These are phyloP conservation scores for Myotis findleyi DNA, from an alignment of 2,797 vertebrate genomes.

Conservation along the genomic window DNA sequence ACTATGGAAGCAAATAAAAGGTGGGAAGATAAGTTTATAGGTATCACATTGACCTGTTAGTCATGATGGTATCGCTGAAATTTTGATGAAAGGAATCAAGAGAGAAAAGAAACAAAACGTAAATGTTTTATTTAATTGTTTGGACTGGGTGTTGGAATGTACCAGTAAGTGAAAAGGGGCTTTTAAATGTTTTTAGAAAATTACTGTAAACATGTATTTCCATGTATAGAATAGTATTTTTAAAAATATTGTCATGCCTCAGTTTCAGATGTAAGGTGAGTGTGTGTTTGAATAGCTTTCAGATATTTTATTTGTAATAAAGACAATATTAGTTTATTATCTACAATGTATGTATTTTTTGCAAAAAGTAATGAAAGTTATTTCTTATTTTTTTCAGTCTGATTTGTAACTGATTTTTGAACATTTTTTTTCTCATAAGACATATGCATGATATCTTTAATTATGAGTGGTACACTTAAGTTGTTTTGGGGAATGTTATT, in stretches of 20 bases:
- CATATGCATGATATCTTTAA: neutral
- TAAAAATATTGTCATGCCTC: neutral
- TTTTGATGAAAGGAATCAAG: neutral
- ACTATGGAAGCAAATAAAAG: neutral
- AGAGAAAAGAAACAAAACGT: neutral
- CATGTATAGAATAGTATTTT: neutral
- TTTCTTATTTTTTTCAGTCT: neutral
- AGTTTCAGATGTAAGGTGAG: neutral
- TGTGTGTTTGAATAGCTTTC: neutral
- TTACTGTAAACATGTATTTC: neutral
- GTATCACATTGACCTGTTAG: neutral
- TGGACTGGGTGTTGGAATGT: neutral
- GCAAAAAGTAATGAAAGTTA: neutral
- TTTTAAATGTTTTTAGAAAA: conserved; percentile 14
- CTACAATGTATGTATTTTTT: neutral
- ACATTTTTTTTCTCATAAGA: neutral
- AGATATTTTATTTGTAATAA: neutral
- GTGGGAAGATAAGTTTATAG: conserved; percentile 16
- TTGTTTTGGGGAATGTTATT: neutral
- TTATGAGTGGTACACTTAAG: neutral
- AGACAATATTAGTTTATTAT: conserved; percentile 20
- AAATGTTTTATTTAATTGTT: neutral
- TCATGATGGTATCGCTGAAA: neutral
- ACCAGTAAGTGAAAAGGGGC: neutral
- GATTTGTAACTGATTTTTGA: conserved; percentile 8